A percentile compares a stretch with the other conserved stretches of the same genome.
Evolutionary conservation across 2,113 vertebrate genomes (phyloP).

Genomic region (Cyprinodon brontotheroides): DNA sequence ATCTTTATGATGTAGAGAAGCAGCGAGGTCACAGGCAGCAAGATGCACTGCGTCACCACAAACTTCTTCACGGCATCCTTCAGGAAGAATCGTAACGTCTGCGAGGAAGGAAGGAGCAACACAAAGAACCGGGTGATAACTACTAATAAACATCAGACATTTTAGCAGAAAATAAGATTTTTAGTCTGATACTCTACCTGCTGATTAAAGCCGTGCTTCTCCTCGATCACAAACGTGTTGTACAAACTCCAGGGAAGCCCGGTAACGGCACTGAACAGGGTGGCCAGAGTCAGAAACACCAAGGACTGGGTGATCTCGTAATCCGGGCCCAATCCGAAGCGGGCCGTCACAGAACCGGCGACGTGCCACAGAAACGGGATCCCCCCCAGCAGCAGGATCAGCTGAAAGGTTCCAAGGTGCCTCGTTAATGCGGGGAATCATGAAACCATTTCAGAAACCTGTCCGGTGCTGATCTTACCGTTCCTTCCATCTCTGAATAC

Average conservation of each 20-base stretch:
- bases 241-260: constrained; percentile 98
- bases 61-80: constrained; percentile 98
- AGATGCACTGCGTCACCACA: constrained; percentile 94
- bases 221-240: constrained; percentile 97
- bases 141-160: too few species aligned
- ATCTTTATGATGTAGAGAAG: constrained; percentile 99
- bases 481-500: constrained; percentile 95
- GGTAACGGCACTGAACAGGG: constrained; percentile 93
- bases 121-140: too few species aligned
- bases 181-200: constrained; percentile 82
- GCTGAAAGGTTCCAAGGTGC: constrained; percentile 18
- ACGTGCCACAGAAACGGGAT: constrained; percentile 93
- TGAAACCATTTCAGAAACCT: background rate
- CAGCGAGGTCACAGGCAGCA: constrained; percentile 94
- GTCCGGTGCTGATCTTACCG: constrained; percentile 79
- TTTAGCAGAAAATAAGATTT: background rate
- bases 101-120: constrained; percentile 18
- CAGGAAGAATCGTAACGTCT: constrained; percentile 95
- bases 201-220: constrained; percentile 98
- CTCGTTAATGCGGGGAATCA: background rate
- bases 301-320: constrained; percentile 96
- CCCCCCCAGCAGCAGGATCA: constrained; percentile 94
- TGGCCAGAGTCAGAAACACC: constrained; percentile 90
- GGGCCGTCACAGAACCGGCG: constrained; percentile 83
- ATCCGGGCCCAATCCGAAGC: constrained; percentile 86